A percentile compares a stretch with the other conserved stretches of the same genome.
Evolutionary conservation across 2,888 invertebrate species (phyloP).

Genomic region (Ectemnius lituratus): DNA sequence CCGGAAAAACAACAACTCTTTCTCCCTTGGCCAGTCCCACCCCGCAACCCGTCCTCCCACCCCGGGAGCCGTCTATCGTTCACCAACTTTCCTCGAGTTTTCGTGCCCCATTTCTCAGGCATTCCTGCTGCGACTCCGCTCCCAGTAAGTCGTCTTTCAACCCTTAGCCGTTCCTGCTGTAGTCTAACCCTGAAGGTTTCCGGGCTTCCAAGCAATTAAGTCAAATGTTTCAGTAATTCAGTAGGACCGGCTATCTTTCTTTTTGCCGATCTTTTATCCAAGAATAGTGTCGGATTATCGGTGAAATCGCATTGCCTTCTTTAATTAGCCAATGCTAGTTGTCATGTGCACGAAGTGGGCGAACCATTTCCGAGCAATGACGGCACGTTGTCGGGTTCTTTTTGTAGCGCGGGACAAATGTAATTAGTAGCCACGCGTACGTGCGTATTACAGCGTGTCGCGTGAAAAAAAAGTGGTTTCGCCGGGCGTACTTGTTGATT

Average conservation of each 20-base stretch:
- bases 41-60: not conserved
- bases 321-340: conserved; percentile 1
- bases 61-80: not conserved
- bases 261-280: not conserved
- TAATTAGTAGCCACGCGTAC: conserved; percentile 40
- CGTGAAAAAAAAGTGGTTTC: conserved; percentile 12
- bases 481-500: conserved; percentile 51
- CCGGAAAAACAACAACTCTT: conserved; percentile 47
- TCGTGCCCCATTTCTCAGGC: conserved; percentile 21
- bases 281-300: not conserved
- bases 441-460: conserved; percentile 12
- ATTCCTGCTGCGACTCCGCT: conserved; percentile 6
- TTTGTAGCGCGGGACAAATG: conserved; percentile 13
- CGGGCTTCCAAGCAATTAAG: conserved; percentile 4
- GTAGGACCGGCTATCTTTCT: conserved; percentile 3
- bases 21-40: conserved; percentile 7
- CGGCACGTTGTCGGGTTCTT: conserved; percentile 20
- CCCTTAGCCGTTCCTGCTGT: not conserved
- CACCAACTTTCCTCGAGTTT: conserved; percentile 13
- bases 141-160: not conserved
- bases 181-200: not conserved
- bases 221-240: not conserved
- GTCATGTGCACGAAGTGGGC: not conserved
- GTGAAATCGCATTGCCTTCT: not conserved
- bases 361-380: not conserved